phyloP scores from a whole-genome alignment of 1,140 invertebrate species.

The Eueides isabella region DNA sequence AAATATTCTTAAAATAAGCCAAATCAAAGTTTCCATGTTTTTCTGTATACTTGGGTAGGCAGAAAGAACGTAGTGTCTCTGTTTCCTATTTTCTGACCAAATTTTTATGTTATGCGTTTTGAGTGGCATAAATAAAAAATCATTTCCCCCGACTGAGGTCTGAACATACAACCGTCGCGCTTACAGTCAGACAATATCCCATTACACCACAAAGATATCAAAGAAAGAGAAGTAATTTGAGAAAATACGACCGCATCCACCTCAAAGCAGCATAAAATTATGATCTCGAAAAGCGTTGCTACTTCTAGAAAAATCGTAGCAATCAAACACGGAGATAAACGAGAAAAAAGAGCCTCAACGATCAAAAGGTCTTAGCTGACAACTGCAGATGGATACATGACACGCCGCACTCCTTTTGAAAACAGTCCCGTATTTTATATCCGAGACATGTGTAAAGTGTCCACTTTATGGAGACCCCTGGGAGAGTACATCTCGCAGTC shows the following conservation, averaged over 20 bases:
- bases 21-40: too few relatives aligned
- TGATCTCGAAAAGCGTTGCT: conserved; percentile 5
- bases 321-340: conserved; percentile 35
- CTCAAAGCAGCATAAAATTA: conserved; percentile 1
- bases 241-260: background rate
- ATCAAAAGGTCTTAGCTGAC: conserved; percentile 55
- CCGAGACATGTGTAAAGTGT: conserved; percentile 58
- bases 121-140: too few relatives aligned
- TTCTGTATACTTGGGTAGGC: too few relatives aligned
- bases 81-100: too few relatives aligned
- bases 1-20: too few relatives aligned
- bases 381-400: conserved; percentile 59
- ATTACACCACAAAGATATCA: background rate
- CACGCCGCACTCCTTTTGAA: conserved; percentile 52
- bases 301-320: conserved; percentile 26
- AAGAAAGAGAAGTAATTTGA: background rate
- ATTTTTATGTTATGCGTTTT: too few relatives aligned
- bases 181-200: too few relatives aligned
- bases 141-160: too few relatives aligned
- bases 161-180: too few relatives aligned
- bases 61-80: too few relatives aligned
- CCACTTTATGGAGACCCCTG: conserved; percentile 48
- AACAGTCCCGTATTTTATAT: conserved; percentile 57
- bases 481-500: conserved; percentile 30
- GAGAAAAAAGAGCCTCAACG: conserved; percentile 49